Percentiles rank a stretch among this genome's conserved stretches.
Evolutionary conservation across 2,113 vertebrate genomes (phyloP).

Genomic region (Pogonocichla stellata): DNA sequence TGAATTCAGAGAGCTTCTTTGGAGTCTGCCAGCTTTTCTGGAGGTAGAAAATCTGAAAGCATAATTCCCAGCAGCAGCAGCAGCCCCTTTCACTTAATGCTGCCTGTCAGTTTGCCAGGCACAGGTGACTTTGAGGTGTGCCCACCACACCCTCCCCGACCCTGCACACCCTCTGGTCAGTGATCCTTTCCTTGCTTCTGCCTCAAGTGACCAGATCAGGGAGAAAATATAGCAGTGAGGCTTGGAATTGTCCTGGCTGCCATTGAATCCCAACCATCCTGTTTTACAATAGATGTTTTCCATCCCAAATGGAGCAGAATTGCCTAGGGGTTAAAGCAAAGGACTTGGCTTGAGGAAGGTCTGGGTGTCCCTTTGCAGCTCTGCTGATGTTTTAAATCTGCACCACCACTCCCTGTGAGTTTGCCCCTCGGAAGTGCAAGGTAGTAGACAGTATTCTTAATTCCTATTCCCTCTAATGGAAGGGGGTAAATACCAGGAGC

Average conservation of each 20-base stretch:
- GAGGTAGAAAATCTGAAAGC: slow-evolving; percentile 23
- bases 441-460: neutral
- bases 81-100: neutral
- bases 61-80: neutral
- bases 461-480: too few relatives aligned
- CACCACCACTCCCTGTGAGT: accelerated
- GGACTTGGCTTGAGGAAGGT: neutral
- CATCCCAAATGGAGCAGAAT: neutral
- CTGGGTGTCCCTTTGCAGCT: neutral
- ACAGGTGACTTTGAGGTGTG: neutral
- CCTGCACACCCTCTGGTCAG: neutral
- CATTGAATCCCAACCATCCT: neutral
- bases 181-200: accelerated
- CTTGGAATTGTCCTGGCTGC: neutral
- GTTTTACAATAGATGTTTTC: neutral
- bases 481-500: neutral
- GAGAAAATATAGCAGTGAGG: neutral
- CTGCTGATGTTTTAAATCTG: neutral
- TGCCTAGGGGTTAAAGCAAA: neutral
- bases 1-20: slow-evolving; percentile 59
- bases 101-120: neutral
- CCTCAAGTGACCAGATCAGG: accelerated
- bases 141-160: neutral
- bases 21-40: slow-evolving; percentile 50
- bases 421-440: neutral